phyloP scores from a whole-genome alignment of 2,113 vertebrate genomes.

The Chelonoidis abingdonii region DNA sequence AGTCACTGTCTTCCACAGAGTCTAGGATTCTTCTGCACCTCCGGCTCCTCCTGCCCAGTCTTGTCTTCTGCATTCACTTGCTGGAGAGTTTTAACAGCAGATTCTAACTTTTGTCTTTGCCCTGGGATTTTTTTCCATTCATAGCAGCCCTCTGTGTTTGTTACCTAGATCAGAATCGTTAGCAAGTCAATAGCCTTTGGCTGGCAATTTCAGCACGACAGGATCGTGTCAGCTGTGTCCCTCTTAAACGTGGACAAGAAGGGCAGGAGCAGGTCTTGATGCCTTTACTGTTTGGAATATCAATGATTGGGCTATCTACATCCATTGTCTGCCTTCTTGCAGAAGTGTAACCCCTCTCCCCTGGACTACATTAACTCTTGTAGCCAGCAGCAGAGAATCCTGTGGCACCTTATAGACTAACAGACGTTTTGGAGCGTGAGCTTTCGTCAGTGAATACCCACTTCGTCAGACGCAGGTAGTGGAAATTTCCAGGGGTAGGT shows the following conservation, averaged over 20 bases:
- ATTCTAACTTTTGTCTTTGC: background rate
- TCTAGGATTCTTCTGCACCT: background rate
- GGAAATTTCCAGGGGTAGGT: no score
- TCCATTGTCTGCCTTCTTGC: slow-evolving; percentile 3
- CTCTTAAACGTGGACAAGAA: slow-evolving; percentile 11
- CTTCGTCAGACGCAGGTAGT: no score
- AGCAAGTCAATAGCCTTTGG: background rate
- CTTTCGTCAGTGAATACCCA: no score
- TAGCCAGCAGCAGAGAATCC: background rate
- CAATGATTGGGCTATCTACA: background rate
- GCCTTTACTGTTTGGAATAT: background rate
- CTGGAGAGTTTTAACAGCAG: background rate
- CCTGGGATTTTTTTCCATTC: background rate
- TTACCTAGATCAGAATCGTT: background rate
- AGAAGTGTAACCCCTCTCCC: background rate
- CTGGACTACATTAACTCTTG: slow-evolving; percentile 1
- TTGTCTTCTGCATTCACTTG: background rate
- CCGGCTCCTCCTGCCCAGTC: background rate
- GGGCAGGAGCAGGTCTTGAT: background rate
- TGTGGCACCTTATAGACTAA: no score
- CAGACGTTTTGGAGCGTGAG: no score
- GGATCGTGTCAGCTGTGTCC: background rate
- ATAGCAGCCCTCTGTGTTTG: background rate
- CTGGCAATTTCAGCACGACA: background rate
- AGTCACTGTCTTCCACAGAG: background rate